These are phyloP conservation scores for Heliconius ismenius DNA, from an alignment of 2,888 invertebrate genomes.

Conservation along the genomic window DNA sequence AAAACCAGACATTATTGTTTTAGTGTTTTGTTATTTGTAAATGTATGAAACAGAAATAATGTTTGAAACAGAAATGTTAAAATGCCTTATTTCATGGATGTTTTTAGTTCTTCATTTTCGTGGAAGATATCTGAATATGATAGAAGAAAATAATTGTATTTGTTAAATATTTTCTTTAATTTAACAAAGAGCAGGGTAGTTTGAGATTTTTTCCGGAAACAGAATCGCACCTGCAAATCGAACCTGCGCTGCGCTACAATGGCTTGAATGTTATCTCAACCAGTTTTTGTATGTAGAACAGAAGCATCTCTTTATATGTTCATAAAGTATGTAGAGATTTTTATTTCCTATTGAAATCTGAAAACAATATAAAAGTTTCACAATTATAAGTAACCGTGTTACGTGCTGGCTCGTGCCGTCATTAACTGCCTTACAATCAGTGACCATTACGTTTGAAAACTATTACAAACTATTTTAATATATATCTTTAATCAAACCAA, in stretches of 20 bases:
- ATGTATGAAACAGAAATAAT: too few species aligned
- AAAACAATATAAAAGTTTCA: not conserved
- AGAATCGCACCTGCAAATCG: too few species aligned
- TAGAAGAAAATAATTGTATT: too few species aligned
- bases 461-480: slow-evolving; percentile 21
- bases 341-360: not conserved
- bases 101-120: too few species aligned
- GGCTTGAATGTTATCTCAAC: not conserved
- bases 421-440: slow-evolving; percentile 23
- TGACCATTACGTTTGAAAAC: slow-evolving; percentile 24
- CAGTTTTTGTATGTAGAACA: not conserved
- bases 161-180: too few species aligned
- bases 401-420: slow-evolving; percentile 36
- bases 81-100: too few species aligned
- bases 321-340: not conserved
- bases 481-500: not conserved
- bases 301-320: not conserved
- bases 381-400: slow-evolving; percentile 39
- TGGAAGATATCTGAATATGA: too few species aligned
- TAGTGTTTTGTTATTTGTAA: not conserved
- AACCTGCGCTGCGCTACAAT: too few species aligned
- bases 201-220: too few species aligned
- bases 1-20: not conserved
- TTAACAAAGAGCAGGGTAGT: too few species aligned
- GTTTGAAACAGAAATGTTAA: too few species aligned